phyloP scores from a whole-genome alignment of 2,888 invertebrate genomes.

The Spialia ferax region DNA sequence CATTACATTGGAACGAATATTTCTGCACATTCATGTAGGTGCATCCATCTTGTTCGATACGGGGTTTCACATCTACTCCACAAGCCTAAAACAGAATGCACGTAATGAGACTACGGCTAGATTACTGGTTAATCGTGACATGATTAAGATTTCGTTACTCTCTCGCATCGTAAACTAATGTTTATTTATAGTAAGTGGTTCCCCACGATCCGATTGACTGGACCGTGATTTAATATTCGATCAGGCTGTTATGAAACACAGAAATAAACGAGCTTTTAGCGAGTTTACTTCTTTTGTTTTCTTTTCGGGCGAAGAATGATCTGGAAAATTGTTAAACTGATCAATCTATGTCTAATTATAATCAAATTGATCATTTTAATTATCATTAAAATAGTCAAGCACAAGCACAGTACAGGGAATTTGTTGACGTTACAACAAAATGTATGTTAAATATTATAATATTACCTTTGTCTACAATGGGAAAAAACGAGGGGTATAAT shows the following conservation, averaged over 20 bases:
- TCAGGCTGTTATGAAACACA: slow-evolving; percentile 34
- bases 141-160: slow-evolving; percentile 43
- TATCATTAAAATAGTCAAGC: too few relatives aligned
- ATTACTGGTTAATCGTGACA: slow-evolving; percentile 62
- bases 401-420: too few relatives aligned
- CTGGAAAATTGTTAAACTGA: neutral
- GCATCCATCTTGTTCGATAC: neutral
- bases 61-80: neutral
- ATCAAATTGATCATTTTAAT: too few relatives aligned
- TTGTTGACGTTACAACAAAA: too few relatives aligned
- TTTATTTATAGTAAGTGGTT: slow-evolving; percentile 41
- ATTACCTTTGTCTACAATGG: too few relatives aligned
- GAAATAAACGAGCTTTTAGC: slow-evolving; percentile 31
- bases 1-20: too few relatives aligned
- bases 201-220: slow-evolving; percentile 36
- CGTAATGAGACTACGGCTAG: slow-evolving; percentile 43
- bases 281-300: slow-evolving; percentile 12
- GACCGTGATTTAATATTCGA: slow-evolving; percentile 28
- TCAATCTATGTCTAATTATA: too few relatives aligned
- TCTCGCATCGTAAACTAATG: slow-evolving; percentile 41
- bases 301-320: neutral
- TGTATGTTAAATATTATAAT: too few relatives aligned
- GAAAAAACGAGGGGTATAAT: too few relatives aligned
- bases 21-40: too few relatives aligned
- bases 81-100: slow-evolving; percentile 13